phyloP scores from a whole-genome alignment of 2,888 invertebrate species.

The Caenorhabditis sp. region DNA sequence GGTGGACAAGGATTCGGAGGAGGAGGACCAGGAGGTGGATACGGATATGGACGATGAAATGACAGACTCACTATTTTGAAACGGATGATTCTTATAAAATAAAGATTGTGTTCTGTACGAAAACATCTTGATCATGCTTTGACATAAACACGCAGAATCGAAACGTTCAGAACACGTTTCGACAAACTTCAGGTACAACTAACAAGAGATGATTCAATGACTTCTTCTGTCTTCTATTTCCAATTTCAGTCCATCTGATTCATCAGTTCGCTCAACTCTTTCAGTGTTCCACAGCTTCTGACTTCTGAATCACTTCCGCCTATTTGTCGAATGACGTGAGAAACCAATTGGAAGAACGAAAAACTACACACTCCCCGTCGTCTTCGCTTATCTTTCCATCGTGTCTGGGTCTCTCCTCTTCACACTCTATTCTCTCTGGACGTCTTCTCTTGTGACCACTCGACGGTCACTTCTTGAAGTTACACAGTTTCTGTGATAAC shows the following conservation, averaged over 20 bases:
- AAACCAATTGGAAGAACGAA: conserved; percentile 34
- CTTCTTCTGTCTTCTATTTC: conserved; percentile 1
- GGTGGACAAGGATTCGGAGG: conserved; percentile 6
- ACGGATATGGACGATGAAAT: conserved; percentile 19
- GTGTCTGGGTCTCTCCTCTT: conserved; percentile 7
- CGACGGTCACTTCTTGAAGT: conserved; percentile 35
- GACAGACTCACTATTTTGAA: not conserved
- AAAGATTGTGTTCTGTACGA: not conserved
- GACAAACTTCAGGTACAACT: not conserved
- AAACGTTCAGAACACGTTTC: not conserved
- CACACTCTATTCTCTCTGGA: conserved; percentile 10
- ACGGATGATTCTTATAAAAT: not conserved
- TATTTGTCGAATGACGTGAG: conserved; percentile 51
- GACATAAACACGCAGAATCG: not conserved
- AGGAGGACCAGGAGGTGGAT: conserved; percentile 6
- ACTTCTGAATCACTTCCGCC: conserved; percentile 56
- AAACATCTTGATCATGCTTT: not conserved
- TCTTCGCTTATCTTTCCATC: conserved; percentile 17
- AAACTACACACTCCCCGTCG: conserved; percentile 15
- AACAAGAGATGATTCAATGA: not conserved
- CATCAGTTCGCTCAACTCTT: conserved; percentile 39
- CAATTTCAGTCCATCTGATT: conserved; percentile 21
- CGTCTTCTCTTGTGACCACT: conserved; percentile 41
- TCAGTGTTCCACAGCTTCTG: conserved; percentile 23
- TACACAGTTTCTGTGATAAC: conserved; percentile 51